Evolutionary conservation across 2,797 vertebrate genomes (phyloP).

Genomic region (Meda fulgida): DNA sequence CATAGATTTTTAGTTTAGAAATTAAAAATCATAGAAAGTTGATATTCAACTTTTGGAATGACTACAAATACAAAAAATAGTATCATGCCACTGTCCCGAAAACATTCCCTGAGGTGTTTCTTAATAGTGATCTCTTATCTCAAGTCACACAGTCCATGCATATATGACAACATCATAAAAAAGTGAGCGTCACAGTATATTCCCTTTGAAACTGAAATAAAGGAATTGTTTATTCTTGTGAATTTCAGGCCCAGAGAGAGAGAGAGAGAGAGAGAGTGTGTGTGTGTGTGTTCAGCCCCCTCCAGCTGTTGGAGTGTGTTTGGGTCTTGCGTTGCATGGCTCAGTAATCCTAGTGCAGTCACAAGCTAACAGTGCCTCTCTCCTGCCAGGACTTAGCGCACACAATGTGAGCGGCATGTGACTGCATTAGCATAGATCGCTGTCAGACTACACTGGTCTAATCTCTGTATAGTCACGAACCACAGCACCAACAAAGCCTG

Average conservation of each 20-base stretch:
- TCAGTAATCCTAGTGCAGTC: conserved; percentile 62
- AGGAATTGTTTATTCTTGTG: conserved; percentile 38
- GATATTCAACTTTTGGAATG: background rate
- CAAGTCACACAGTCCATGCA: background rate
- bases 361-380: conserved; percentile 69
- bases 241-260: conserved; percentile 31
- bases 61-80: background rate
- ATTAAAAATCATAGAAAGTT: background rate
- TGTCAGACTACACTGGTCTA: conserved; percentile 65
- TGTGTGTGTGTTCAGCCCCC: conserved; percentile 8
- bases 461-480: conserved; percentile 70
- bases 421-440: conserved; percentile 71
- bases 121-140: conserved; percentile 12
- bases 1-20: background rate
- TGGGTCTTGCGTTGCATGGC: conserved; percentile 34
- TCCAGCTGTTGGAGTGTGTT: conserved; percentile 25
- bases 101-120: conserved; percentile 2
- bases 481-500: conserved; percentile 35
- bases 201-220: conserved; percentile 34
- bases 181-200: conserved; percentile 2
- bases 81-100: background rate
- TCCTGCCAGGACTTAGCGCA: conserved; percentile 71
- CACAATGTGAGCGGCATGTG: conserved; percentile 78
- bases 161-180: conserved; percentile 3
- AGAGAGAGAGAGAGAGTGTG: no score